These are phyloP conservation scores for Epinotia demarniana DNA, from an alignment of 2,888 invertebrate species.

Conservation along the genomic window DNA sequence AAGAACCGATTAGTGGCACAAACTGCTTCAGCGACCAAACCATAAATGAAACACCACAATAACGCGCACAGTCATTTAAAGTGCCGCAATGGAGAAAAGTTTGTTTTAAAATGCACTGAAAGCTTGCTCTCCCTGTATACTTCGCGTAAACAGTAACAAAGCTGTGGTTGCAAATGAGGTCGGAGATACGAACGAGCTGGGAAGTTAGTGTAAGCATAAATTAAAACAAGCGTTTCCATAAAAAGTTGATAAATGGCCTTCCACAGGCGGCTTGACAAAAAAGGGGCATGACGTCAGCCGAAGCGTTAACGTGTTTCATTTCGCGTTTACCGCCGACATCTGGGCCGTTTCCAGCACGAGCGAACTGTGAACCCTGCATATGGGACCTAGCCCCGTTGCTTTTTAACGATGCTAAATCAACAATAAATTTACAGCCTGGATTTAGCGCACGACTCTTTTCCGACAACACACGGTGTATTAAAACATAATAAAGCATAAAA, in stretches of 20 bases:
- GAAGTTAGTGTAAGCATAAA: constrained; percentile 81
- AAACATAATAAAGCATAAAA: constrained; percentile 2
- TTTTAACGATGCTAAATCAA: constrained; percentile 39
- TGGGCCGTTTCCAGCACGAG: constrained; percentile 70
- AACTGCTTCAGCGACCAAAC: constrained; percentile 26
- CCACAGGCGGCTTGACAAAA: constrained; percentile 78
- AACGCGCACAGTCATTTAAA: constrained; percentile 56
- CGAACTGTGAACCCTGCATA: constrained; percentile 56
- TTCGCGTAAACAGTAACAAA: constrained; percentile 69
- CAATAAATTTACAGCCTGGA: constrained; percentile 23
- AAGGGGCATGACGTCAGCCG: constrained; percentile 75
- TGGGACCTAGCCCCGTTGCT: constrained; percentile 50
- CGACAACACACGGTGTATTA: constrained; percentile 6
- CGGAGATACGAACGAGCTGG: constrained; percentile 74
- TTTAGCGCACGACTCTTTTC: constrained; percentile 18
- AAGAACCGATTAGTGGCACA: constrained; percentile 22
- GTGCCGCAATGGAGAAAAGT: constrained; percentile 50
- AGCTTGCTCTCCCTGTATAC: constrained; percentile 58
- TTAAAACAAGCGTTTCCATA: constrained; percentile 82
- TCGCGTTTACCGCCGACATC: constrained; percentile 76
- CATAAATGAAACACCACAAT: constrained; percentile 39
- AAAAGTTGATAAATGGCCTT: constrained; percentile 83
- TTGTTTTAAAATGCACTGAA: constrained; percentile 61
- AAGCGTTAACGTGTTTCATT: constrained; percentile 81
- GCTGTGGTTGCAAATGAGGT: constrained; percentile 76